These are phyloP conservation scores for Scaptomyza reducta DNA, from an alignment of 2,888 invertebrate species.

Conservation along the genomic window DNA sequence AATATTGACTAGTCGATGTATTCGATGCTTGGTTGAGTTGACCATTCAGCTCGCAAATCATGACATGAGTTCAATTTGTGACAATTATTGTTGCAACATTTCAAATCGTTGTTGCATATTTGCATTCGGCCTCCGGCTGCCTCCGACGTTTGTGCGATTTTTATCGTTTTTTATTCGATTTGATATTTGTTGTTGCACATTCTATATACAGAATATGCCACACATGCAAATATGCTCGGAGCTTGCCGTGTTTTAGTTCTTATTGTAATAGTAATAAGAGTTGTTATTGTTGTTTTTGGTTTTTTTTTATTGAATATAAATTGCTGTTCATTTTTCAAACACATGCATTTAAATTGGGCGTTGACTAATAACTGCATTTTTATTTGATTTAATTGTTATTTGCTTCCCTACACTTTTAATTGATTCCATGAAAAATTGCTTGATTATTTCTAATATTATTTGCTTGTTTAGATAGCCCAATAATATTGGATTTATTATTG, in stretches of 20 bases:
- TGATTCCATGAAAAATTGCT: slow-evolving; percentile 21
- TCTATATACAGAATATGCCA: slow-evolving; percentile 34
- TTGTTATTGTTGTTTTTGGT: slow-evolving; percentile 15
- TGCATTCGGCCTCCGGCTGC: slow-evolving; percentile 60
- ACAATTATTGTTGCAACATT: slow-evolving; percentile 83
- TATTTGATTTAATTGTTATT: slow-evolving; percentile 50
- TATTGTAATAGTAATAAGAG: not conserved
- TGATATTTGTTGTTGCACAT: slow-evolving; percentile 31
- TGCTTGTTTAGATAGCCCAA: slow-evolving; percentile 1
- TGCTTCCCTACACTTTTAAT: slow-evolving; percentile 30
- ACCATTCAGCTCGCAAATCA: slow-evolving; percentile 70
- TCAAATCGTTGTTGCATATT: slow-evolving; percentile 53
- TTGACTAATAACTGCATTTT: slow-evolving; percentile 64
- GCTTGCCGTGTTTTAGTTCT: slow-evolving; percentile 6
- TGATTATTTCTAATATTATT: slow-evolving; percentile 1
- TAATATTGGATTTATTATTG: slow-evolving; percentile 1
- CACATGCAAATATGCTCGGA: slow-evolving; percentile 54
- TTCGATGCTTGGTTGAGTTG: slow-evolving; percentile 9
- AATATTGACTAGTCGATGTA: slow-evolving; percentile 22
- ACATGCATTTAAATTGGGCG: slow-evolving; percentile 62
- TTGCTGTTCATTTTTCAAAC: slow-evolving; percentile 67
- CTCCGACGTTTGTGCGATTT: slow-evolving; percentile 64
- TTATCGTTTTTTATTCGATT: slow-evolving; percentile 57
- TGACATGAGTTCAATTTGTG: slow-evolving; percentile 83
- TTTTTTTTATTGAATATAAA: slow-evolving; percentile 59